Base-by-base conservation (phyloP, 2,888 invertebrate species). In the Chelonus formosanus region DNA sequence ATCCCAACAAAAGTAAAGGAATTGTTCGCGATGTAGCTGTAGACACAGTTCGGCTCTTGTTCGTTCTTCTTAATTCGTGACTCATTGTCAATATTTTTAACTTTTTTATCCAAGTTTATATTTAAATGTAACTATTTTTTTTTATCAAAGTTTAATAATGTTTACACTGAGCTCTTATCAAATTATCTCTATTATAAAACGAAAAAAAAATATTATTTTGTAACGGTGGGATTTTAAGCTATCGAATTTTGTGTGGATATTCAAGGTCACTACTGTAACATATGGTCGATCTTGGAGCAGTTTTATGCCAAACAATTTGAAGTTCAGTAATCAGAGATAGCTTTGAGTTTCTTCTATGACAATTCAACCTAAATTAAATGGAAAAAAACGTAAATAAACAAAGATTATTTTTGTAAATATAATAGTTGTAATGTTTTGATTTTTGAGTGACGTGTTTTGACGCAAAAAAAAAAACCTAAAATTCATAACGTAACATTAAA, bases 251-350 rank as follows among this genome's bases (percentile, higher is more conserved):
- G 54, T 63, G 55, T 43, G 47, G 62, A 70, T 64, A 66, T 70
- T 70, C 73, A 73, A 73, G 73, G 71, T 73, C 73, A 71, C 67
- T 70, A 67, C 61, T 67, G 68, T 66, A 68, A 69, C 68, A 68
- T 71, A 71, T 68, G 71, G 67, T 40, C 32, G 47, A 20, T 40
- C 50, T 44, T 7, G 32, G 8, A 34, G 31, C 43, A 36, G 43
- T 43, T 48, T 36, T 31, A 31, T 8, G 40, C 47, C 44, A 40
- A 6, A 40, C 40, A 40, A 40, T 5, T 3, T 40, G 40, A 3
- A 2, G 5, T 40, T 40, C 1, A 40, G 40, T 40, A 40, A 40
- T 40, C 6, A 4, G 40, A 40, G 40, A 40, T 40, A 3, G 40
- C 20, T 40, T 6, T 40, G 40, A 6, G 6, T 40, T 40, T 40